A percentile compares a stretch with the other conserved stretches of the same genome.
These are phyloP conservation scores for Macroramphosus scolopax DNA, from an alignment of 2,797 vertebrate species.

Conservation along the genomic window DNA sequence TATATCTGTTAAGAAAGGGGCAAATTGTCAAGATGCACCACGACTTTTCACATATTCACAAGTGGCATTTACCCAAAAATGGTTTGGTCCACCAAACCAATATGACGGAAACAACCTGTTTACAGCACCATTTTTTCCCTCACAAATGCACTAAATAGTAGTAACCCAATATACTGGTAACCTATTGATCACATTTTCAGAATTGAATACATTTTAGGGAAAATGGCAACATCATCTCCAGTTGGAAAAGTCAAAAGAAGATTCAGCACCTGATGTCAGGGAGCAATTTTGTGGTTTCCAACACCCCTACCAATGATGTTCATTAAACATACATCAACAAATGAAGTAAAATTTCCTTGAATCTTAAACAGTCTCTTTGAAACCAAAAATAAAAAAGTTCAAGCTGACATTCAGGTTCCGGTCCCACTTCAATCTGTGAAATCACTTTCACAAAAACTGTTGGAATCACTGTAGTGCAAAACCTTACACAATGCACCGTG, in stretches of 20 bases:
- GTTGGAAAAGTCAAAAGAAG: slow-evolving; percentile 44
- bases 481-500: slow-evolving; percentile 65
- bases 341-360: slow-evolving; percentile 55
- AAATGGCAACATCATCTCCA: slow-evolving; percentile 41
- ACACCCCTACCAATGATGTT: slow-evolving; percentile 48
- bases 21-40: slow-evolving; percentile 64
- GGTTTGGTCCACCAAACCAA: slow-evolving; percentile 61
- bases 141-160: slow-evolving; percentile 52
- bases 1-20: slow-evolving; percentile 59
- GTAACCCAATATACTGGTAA: slow-evolving; percentile 42
- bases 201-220: slow-evolving; percentile 26
- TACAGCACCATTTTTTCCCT: slow-evolving; percentile 46
- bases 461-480: slow-evolving; percentile 77
- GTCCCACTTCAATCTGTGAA: slow-evolving; percentile 74
- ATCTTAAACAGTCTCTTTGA: slow-evolving; percentile 60
- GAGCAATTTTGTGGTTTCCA: slow-evolving; percentile 50
- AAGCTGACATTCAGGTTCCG: slow-evolving; percentile 78
- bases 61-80: slow-evolving; percentile 55
- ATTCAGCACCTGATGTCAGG: slow-evolving; percentile 60
- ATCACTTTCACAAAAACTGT: slow-evolving; percentile 68
- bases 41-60: slow-evolving; percentile 68
- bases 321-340: slow-evolving; percentile 60
- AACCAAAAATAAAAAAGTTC: slow-evolving; percentile 39
- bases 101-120: slow-evolving; percentile 48
- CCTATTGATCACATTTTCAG: slow-evolving; percentile 34